Evolutionary conservation across 2,797 vertebrate genomes (phyloP), one percentile per base, ranked within the genome.

Genomic region (Xiphorhynchus erythropygius): DNA sequence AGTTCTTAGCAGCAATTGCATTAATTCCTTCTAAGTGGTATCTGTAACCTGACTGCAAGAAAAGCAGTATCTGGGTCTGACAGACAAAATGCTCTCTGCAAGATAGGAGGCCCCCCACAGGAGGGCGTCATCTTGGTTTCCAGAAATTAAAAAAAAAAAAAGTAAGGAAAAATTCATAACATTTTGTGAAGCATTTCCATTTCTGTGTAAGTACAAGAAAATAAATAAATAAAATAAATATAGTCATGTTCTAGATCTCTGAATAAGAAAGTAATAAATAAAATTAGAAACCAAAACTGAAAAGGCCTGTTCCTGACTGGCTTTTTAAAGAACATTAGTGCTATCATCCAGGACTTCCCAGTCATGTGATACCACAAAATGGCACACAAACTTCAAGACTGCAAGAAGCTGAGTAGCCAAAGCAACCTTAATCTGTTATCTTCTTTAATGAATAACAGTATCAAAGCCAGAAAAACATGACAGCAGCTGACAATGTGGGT

Each of bases 401-500:
- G 24, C 13, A 87, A 65, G 42, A 24, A 90, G 42, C 18, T 9
- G 13, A 80, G 23, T 60, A 85, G 53, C 42, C 42, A 75, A 75
- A 81, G 28, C 33, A 74, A 78, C 59, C 33, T 86, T 64, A n/a
- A 19, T 79, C 33, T 92, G 55, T 62, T 79, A 67, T 79, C 90
- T 90, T 73, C 67, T 88, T 92, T 87, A 95, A 91, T 74, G 74
- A 93, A 76, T 56, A 91, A 49, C 67, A 79, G 41, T 49, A 90
- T 37, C 37, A 63, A 28, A 95, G 88, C 55, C 84, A 92, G 78
- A 82, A 92, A 93, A 89, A 79, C 3, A 84, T 35, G 75, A 96
- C 32, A 89, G 74, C 86, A 95, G 70, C 83, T 94, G 77, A 89
- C 59, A 67, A 44, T 18, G 90, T 94, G 65, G 93, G 95, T 68